Percentiles rank a stretch among this genome's conserved stretches.
Evolutionary conservation across 2,888 invertebrate species (phyloP).

Genomic region (Hymenopus coronatus): DNA sequence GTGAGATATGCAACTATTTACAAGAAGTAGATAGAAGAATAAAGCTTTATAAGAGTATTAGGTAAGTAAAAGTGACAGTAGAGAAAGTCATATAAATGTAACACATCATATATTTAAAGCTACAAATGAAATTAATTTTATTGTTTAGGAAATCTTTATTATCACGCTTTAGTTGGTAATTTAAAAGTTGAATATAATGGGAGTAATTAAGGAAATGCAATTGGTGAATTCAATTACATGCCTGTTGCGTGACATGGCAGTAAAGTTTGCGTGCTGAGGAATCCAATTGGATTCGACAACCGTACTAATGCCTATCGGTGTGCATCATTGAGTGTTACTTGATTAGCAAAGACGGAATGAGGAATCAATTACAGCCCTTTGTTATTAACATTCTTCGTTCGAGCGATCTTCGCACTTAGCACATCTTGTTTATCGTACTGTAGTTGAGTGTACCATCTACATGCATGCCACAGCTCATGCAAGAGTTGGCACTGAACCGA

Average conservation of each 20-base stretch:
- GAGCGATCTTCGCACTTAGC: not conserved
- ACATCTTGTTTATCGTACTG: too few relatives aligned
- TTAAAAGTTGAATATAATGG: not conserved
- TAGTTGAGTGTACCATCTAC: not conserved
- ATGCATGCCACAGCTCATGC: not conserved
- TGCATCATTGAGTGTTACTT: not conserved
- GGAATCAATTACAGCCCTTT: not conserved
- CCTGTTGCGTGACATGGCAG: not conserved
- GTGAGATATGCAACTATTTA: too few relatives aligned
- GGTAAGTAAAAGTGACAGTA: too few relatives aligned
- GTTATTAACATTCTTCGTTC: not conserved
- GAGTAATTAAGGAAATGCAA: not conserved
- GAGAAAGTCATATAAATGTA: too few relatives aligned
- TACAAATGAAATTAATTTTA: too few relatives aligned
- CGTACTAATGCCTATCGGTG: not conserved
- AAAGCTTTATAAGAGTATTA: too few relatives aligned
- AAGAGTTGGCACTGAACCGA: too few relatives aligned
- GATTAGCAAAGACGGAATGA: not conserved
- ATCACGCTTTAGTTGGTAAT: not conserved
- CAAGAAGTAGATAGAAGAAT: too few relatives aligned
- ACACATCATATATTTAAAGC: too few relatives aligned
- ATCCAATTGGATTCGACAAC: not conserved
- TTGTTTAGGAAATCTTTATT: not conserved
- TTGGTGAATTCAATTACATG: not conserved
- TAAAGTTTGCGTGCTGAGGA: not conserved